Base-by-base conservation (phyloP, 2,888 invertebrate genomes). In the Catonia carolina region DNA sequence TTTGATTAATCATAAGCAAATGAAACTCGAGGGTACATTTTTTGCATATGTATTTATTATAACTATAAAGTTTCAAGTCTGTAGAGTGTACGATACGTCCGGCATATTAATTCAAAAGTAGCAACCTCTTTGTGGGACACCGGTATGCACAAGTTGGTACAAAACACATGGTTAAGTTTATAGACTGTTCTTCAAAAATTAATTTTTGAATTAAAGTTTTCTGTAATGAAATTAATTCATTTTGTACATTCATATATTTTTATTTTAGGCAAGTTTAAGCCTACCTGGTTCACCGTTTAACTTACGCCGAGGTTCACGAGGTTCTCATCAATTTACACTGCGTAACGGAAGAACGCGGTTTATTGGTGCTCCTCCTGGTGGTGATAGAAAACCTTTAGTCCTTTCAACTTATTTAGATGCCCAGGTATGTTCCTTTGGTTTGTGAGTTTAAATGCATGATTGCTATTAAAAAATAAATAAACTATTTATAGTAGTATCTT, bases 281-380 rank as follows among this genome's bases (percentile, higher is more conserved):
- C 84, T 97, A 72, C 96, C 96, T 69, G 95, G 95, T 68, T 96
- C 96, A 67, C 96, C 96, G 68, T 95, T 94, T 84, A 91, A 91
- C 78, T 79, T 88, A 69, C 86, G 95, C 62, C 84, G 94, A 67
- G 89, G 89, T 65, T 92, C 91, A 68, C 83, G 90, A 67, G 90
- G 91, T 66, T 93, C 92, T 69, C 94, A 95, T 74, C 91, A 93
- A 77, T 89, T 92, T 79, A 86, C 91, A 66, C 78, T 91, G 73
- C 82, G 90, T 67, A 91, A 89, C 72, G 90, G 89, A 60, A 77
- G 82, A 60, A 65, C 67, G 31, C 69, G 71, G 55, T 86, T 90
- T 71, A 82, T 83, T 65, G 81, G 81, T 62, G 53, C 42, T 3
- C 85, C 87, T 60, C 86, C 89, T 54, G 87, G 86, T 59, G 87